Conservation (phyloP, 2,113 vertebrate genomes). For the Heterotilapia buettikoferi region DNA sequence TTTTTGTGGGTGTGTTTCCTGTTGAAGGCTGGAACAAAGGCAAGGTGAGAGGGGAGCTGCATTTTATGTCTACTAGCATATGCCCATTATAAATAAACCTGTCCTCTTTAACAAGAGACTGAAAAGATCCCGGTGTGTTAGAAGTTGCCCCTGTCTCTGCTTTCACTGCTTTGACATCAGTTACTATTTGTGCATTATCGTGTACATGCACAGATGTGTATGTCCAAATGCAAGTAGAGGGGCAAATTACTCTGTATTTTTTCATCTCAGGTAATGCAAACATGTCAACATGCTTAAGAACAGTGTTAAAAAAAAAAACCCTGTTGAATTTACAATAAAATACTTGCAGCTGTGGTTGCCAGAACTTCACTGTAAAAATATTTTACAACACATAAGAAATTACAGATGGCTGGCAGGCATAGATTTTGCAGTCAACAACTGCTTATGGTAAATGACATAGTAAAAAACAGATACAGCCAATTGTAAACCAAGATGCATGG, state of each 20-base stretch:
- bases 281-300: background rate
- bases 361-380: background rate
- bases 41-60: background rate
- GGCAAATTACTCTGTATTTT: background rate
- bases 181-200: background rate
- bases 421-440: background rate
- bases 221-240: background rate
- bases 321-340: background rate
- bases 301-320: background rate
- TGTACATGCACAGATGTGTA: background rate
- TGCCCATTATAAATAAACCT: background rate
- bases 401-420: background rate
- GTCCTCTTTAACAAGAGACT: background rate
- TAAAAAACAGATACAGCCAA: background rate
- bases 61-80: background rate
- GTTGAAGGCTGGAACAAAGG: background rate
- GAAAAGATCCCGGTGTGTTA: background rate
- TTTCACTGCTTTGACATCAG: background rate
- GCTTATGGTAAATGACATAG: background rate
- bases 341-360: background rate
- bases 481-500: background rate
- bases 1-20: background rate
- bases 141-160: background rate
- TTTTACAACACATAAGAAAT: background rate
- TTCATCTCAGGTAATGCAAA: background rate